A percentile compares a stretch with the other conserved stretches of the same genome.
Evolutionary conservation across 2,797 vertebrate species (phyloP).

Genomic region (Pristis pectinata): DNA sequence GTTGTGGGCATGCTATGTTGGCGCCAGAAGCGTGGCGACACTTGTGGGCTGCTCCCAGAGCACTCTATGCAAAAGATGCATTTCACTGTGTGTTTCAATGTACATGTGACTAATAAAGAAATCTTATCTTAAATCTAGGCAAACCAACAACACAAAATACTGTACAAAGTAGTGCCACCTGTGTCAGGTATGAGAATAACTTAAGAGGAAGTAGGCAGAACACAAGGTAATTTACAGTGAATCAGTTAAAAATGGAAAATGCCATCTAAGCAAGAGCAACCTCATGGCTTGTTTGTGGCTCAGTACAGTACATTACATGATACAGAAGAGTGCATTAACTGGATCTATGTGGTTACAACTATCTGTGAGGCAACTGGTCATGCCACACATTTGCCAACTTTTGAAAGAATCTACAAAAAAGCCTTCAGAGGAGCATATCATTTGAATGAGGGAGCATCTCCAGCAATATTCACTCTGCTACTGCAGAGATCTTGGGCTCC

Average conservation of each 20-base stretch:
- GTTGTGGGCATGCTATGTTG: too few species aligned
- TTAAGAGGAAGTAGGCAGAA: background rate
- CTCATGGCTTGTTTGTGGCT: background rate
- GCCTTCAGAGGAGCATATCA: background rate
- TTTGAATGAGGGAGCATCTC: background rate
- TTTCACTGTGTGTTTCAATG: too few species aligned
- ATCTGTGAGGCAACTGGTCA: background rate
- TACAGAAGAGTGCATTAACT: background rate
- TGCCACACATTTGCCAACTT: background rate
- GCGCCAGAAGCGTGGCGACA: too few species aligned
- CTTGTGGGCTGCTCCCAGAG: too few species aligned
- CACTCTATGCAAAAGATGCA: too few species aligned
- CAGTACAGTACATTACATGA: background rate
- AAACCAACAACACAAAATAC: background rate
- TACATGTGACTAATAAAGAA: too few species aligned
- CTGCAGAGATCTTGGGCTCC: background rate
- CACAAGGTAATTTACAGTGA: background rate
- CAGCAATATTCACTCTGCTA: background rate
- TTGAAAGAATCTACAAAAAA: background rate
- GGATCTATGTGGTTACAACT: background rate
- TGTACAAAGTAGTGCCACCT: background rate
- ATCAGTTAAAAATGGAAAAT: background rate
- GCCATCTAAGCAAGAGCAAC: background rate
- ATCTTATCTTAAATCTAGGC: too few species aligned
- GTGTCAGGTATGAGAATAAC: background rate